Percentiles rank a stretch among this genome's conserved stretches.
These are phyloP conservation scores for Pomacea canaliculata DNA, from an alignment of 2,888 invertebrate species.

Conservation along the genomic window DNA sequence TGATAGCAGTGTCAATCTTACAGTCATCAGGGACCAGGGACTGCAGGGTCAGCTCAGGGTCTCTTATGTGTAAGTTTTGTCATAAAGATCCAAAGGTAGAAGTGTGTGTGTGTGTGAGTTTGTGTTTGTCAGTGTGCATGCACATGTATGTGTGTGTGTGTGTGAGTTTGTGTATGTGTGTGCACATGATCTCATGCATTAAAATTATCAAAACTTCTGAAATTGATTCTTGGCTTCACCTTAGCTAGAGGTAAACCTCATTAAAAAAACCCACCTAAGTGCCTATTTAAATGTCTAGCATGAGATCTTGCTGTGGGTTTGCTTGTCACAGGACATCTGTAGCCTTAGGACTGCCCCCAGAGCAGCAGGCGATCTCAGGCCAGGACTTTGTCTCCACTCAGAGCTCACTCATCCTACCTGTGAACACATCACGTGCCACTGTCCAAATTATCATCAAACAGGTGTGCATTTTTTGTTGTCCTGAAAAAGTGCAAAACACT, in stretches of 20 bases:
- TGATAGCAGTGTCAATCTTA: slow-evolving; percentile 47
- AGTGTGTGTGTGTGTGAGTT: background rate
- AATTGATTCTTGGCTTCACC: background rate
- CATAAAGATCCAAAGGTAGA: background rate
- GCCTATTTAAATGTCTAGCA: no score
- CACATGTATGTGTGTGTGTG: slow-evolving; percentile 1
- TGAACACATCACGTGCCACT: slow-evolving; percentile 49
- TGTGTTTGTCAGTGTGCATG: background rate
- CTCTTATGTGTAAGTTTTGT: slow-evolving; percentile 55
- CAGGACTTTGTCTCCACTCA: slow-evolving; percentile 61
- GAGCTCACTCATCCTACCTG: slow-evolving; percentile 53
- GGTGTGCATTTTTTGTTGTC: slow-evolving; percentile 37
- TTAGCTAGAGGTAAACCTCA: no score
- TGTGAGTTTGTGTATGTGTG: background rate
- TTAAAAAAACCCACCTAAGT: no score
- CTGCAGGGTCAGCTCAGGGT: slow-evolving; percentile 55
- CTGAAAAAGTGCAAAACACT: background rate
- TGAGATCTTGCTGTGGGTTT: no score
- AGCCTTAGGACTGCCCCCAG: slow-evolving; percentile 36
- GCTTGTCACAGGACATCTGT: slow-evolving; percentile 48
- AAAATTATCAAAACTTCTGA: no score
- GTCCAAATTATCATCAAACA: slow-evolving; percentile 60
- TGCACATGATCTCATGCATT: background rate
- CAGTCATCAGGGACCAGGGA: slow-evolving; percentile 61
- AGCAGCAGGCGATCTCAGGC: slow-evolving; percentile 60